Evolutionary conservation across 2,888 invertebrate genomes (phyloP).

Genomic region (Eristalinus sepulchralis): DNA sequence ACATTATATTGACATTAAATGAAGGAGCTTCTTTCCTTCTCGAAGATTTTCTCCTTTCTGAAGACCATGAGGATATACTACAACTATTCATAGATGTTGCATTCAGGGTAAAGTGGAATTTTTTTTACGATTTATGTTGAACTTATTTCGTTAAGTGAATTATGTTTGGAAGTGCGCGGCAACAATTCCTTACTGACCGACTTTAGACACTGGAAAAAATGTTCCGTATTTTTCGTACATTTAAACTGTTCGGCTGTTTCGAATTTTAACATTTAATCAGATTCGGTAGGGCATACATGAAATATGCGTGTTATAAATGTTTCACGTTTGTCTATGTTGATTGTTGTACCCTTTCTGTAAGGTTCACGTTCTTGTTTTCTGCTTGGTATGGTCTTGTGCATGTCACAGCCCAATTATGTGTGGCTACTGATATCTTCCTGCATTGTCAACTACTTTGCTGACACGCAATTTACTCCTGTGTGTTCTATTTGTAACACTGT

Average conservation of each 20-base stretch:
- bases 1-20: conserved; percentile 79
- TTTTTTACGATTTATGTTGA: neutral
- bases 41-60: neutral
- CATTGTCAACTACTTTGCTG: conserved; percentile 31
- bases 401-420: conserved; percentile 73
- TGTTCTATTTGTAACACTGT: conserved; percentile 22
- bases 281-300: too few relatives aligned
- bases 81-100: neutral
- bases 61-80: neutral
- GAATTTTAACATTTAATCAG: too few relatives aligned
- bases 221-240: neutral
- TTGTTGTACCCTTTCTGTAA: neutral
- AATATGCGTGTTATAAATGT: neutral
- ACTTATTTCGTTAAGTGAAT: neutral
- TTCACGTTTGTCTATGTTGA: neutral
- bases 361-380: conserved; percentile 27
- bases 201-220: neutral
- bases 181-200: neutral
- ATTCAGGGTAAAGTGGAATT: neutral
- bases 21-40: conserved; percentile 43
- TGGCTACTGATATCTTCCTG: neutral
- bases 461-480: conserved; percentile 50
- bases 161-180: neutral
- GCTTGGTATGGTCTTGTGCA: conserved; percentile 49
- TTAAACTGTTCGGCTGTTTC: neutral